Conservation (phyloP, 2,797 vertebrate genomes). For the Cuculus canorus region DNA sequence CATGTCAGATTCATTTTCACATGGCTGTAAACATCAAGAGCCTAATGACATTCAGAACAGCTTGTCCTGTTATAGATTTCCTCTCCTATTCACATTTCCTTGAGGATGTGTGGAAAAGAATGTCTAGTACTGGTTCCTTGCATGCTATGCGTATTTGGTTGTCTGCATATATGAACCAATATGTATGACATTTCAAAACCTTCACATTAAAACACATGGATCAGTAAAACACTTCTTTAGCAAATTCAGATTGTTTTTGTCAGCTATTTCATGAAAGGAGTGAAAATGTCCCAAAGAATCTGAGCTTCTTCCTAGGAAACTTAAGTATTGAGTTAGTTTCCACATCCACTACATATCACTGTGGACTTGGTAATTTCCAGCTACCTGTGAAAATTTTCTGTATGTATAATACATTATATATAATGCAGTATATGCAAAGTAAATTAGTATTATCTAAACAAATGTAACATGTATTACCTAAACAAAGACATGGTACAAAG, state of each 20-base stretch:
- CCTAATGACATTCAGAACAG: not conserved
- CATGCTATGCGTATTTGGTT: not conserved
- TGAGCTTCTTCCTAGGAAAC: not conserved
- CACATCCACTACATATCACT: not conserved
- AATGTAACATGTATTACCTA: not conserved
- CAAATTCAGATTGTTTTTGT: not conserved
- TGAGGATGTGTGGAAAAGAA: not conserved
- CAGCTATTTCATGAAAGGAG: not conserved
- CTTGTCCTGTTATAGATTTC: not conserved
- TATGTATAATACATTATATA: not conserved
- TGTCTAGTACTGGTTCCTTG: not conserved
- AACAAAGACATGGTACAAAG: not conserved
- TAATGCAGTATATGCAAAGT: not conserved
- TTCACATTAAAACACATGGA: not conserved
- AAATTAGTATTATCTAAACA: not conserved
- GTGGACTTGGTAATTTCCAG: not conserved
- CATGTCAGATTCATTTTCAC: slow-evolving; percentile 39
- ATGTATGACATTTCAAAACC: not conserved
- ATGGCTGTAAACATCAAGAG: not conserved
- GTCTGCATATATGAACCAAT: not conserved
- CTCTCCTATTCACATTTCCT: not conserved
- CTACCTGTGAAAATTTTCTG: not conserved
- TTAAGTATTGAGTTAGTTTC: accelerated
- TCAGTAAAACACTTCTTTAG: not conserved
- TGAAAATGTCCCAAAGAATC: not conserved